A percentile compares a stretch with the other conserved stretches of the same genome.
Evolutionary conservation across 2,797 vertebrate species (phyloP).

Genomic region (Typhlichthys subterraneus): DNA sequence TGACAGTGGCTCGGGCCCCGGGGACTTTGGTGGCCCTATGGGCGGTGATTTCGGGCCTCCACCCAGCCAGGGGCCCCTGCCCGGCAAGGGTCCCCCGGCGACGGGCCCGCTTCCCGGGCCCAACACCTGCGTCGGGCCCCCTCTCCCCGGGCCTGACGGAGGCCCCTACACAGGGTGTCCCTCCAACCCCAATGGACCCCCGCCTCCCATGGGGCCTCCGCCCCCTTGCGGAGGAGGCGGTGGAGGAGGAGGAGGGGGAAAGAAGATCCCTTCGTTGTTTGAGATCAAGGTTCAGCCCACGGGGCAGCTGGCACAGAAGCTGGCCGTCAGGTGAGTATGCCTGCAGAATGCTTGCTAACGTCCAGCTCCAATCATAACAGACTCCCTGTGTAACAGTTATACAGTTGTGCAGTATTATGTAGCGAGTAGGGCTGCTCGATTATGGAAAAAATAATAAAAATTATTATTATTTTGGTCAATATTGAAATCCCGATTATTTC

Average conservation of each 20-base stretch:
- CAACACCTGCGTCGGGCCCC: slow-evolving; percentile 61
- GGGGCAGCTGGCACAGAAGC: slow-evolving; percentile 91
- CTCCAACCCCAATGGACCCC: slow-evolving; percentile 66
- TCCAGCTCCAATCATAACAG: no score
- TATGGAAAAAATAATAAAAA: no score
- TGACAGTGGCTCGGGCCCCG: slow-evolving; percentile 59
- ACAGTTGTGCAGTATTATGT: no score
- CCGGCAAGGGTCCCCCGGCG: slow-evolving; percentile 53
- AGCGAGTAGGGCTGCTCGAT: no score
- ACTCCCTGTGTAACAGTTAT: no score
- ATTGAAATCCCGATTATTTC: no score
- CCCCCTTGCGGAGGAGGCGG: slow-evolving; percentile 57
- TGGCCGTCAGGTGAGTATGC: slow-evolving; percentile 86
- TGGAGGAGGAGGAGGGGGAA: slow-evolving; percentile 51
- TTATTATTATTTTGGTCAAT: no score
- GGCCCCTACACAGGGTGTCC: slow-evolving; percentile 65
- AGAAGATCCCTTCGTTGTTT: slow-evolving; percentile 92
- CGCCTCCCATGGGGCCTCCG: slow-evolving; percentile 80
- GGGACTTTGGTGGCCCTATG: slow-evolving; percentile 62
- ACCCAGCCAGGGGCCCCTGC: slow-evolving; percentile 57
- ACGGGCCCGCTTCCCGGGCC: slow-evolving; percentile 56
- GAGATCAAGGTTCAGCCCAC: slow-evolving; percentile 96
- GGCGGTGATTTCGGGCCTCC: slow-evolving; percentile 63
- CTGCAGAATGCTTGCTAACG: no score
- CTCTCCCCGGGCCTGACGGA: slow-evolving; percentile 66